Percentiles rank a stretch among this genome's conserved stretches.
phyloP scores from a whole-genome alignment of 2,797 vertebrate genomes.

The Picus viridis region DNA sequence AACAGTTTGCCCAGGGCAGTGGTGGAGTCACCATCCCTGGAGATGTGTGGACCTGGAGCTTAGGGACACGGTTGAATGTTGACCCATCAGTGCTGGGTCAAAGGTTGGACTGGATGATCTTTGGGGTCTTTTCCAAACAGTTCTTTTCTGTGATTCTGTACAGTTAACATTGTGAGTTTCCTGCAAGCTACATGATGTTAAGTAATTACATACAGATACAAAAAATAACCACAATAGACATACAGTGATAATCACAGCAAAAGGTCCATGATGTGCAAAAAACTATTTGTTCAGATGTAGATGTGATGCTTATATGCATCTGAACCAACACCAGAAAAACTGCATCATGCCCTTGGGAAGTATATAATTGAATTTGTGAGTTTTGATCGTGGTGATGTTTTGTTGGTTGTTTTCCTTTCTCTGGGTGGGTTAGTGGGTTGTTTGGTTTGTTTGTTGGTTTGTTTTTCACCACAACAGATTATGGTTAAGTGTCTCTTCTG shows the following conservation, averaged over 20 bases:
- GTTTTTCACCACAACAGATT: not conserved
- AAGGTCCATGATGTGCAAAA: not conserved
- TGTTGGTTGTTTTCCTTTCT: not conserved
- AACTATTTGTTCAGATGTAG: not conserved
- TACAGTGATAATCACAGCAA: not conserved
- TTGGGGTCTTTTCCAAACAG: too few species aligned
- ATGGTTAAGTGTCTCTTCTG: not conserved
- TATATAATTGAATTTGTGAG: not conserved
- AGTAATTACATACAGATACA: not conserved
- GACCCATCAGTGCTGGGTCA: too few species aligned
- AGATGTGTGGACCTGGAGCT: too few species aligned
- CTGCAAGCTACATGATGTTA: not conserved
- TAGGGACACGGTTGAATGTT: too few species aligned
- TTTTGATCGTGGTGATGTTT: not conserved
- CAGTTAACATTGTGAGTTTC: not conserved
- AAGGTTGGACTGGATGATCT: too few species aligned
- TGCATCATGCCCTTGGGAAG: not conserved
- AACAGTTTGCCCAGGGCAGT: too few species aligned
- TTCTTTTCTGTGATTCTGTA: too few species aligned
- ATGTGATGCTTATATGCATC: not conserved
- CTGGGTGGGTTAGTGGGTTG: too few species aligned
- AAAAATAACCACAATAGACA: not conserved
- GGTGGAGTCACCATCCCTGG: too few species aligned
- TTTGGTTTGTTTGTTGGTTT: rapidly evolving
- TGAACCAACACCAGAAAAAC: not conserved